Percentiles rank a stretch among this genome's conserved stretches.
phyloP scores from a whole-genome alignment of 2,797 vertebrate species.

The Neostethus bicornis region DNA sequence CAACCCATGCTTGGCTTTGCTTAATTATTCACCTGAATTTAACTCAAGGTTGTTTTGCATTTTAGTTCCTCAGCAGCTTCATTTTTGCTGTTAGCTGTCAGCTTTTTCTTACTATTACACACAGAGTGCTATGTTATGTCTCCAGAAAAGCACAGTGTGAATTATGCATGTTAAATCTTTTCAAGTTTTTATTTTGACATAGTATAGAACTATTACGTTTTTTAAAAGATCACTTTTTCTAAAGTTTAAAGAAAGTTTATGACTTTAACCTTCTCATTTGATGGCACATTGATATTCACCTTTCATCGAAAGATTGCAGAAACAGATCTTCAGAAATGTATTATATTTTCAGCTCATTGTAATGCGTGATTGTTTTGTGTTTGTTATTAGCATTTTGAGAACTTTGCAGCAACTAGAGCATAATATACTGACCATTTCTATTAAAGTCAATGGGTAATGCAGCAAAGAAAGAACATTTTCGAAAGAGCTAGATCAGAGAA shows the following conservation, averaged over 20 bases:
- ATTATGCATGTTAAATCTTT: background rate
- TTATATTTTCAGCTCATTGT: too few relatives aligned
- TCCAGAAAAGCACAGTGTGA: background rate
- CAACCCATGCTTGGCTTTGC: constrained; percentile 4
- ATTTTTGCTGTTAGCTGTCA: constrained; percentile 5
- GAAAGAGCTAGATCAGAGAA: too few relatives aligned
- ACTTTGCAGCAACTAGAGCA: too few relatives aligned
- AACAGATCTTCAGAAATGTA: too few relatives aligned
- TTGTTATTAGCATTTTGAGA: too few relatives aligned
- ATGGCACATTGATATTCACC: too few relatives aligned
- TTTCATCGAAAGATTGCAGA: too few relatives aligned
- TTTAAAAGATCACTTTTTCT: background rate
- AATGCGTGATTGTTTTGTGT: too few relatives aligned
- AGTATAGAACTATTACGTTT: background rate
- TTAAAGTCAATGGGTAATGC: too few relatives aligned
- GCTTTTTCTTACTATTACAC: constrained; percentile 4
- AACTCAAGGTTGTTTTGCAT: constrained; percentile 12
- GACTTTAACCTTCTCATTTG: too few relatives aligned
- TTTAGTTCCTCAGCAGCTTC: constrained; percentile 3
- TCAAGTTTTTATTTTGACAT: background rate
- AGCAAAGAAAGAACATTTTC: too few relatives aligned
- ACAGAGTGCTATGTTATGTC: background rate
- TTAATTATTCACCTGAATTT: constrained; percentile 15
- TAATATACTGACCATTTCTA: too few relatives aligned
- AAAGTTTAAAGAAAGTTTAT: background rate